Percentiles rank a stretch among this genome's conserved stretches.
These are phyloP conservation scores for Limanda limanda DNA, from an alignment of 2,113 vertebrate species.

Conservation along the genomic window DNA sequence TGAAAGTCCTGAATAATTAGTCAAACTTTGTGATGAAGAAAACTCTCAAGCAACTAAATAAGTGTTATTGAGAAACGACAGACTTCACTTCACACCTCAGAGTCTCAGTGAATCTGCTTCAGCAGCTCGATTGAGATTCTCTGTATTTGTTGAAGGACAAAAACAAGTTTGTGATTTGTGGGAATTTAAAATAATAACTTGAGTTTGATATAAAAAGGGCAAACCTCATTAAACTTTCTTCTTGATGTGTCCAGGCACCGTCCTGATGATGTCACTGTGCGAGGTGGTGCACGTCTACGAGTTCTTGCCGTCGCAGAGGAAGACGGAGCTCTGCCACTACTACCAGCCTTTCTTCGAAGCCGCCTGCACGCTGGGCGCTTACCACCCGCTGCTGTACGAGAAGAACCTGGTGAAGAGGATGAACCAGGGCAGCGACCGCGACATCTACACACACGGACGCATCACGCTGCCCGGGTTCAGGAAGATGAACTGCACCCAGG, in stretches of 20 bases:
- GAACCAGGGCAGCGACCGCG: conserved; percentile 79
- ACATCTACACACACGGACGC: conserved; percentile 77
- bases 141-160: too few species aligned
- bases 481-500: conserved; percentile 74
- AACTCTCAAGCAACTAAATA: too few species aligned
- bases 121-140: too few species aligned
- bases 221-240: not conserved
- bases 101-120: too few species aligned
- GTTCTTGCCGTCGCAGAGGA: conserved; percentile 83
- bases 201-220: too few species aligned
- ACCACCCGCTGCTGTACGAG: conserved; percentile 86
- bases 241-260: conserved; percentile 69
- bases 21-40: too few species aligned
- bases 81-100: too few species aligned
- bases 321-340: conserved; percentile 85
- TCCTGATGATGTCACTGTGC: conserved; percentile 86
- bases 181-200: too few species aligned
- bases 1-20: too few species aligned
- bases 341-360: conserved; percentile 83
- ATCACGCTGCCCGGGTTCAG: conserved; percentile 82
- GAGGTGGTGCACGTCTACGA: conserved; percentile 84
- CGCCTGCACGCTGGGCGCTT: conserved; percentile 85
- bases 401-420: conserved; percentile 86
- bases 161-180: too few species aligned
- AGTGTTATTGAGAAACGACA: too few species aligned